A percentile compares a stretch with the other conserved stretches of the same genome.
Conservation (phyloP, 1,140 invertebrate species). For the Zeugodacus cucurbitae region DNA sequence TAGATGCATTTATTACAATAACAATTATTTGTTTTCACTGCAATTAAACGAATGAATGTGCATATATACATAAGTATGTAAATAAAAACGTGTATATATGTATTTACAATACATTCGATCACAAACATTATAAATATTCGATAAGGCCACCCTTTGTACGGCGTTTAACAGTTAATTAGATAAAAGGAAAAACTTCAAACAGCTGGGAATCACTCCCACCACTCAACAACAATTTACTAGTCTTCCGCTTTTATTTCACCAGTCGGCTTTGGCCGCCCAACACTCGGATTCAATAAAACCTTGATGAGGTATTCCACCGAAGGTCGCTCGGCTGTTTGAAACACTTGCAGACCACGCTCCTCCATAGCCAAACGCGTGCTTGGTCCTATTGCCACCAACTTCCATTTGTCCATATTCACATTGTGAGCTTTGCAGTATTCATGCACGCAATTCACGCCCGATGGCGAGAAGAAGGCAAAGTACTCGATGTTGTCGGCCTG, state of each 20-base stretch:
- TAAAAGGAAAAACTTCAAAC: neutral
- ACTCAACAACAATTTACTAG: neutral
- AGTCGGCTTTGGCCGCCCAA: neutral
- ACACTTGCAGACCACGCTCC: slow-evolving; percentile 53
- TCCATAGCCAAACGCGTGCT: slow-evolving; percentile 61
- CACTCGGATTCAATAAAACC: slow-evolving; percentile 48
- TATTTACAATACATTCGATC: neutral
- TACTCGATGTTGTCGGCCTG: slow-evolving; percentile 65
- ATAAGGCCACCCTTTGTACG: neutral
- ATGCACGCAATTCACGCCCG: slow-evolving; percentile 64
- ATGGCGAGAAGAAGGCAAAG: slow-evolving; percentile 70
- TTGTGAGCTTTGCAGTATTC: slow-evolving; percentile 56
- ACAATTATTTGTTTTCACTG: neutral
- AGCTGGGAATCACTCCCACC: neutral
- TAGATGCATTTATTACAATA: neutral
- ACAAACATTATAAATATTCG: neutral
- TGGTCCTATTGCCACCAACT: slow-evolving; percentile 63
- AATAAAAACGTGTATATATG: neutral
- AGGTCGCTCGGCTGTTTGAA: slow-evolving; percentile 62
- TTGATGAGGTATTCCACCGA: slow-evolving; percentile 64
- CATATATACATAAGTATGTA: neutral
- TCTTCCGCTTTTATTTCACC: slow-evolving; percentile 12
- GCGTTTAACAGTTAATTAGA: neutral
- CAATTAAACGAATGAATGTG: neutral
- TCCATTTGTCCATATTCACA: slow-evolving; percentile 53